Base-by-base conservation (phyloP, 2,797 vertebrate genomes). In the Todus mexicanus region DNA sequence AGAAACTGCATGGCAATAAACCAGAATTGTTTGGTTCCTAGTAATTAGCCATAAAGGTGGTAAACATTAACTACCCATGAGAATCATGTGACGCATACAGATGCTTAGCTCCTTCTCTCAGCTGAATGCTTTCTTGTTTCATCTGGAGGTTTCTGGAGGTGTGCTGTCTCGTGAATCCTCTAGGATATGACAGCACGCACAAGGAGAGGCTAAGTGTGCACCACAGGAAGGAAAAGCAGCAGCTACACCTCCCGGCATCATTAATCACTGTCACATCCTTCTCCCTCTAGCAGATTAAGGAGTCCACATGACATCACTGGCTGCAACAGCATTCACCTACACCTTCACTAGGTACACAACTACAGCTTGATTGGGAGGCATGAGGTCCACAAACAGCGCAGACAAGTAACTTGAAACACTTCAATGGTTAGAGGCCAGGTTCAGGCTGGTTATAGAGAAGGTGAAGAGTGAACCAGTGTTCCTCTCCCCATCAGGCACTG, bases 371-470 rank as follows among this genome's bases (percentile, higher is more conserved):
- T 15, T 31, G 26, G 20, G 18, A 73, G 27, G 29, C 7, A 3
- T 0, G 1, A 9, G 5, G n/a, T 48, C 27, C 0, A 0, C 12
- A 7, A 4, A 20, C 3, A 2, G 33, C 63, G 29, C 0, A 1
- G 26, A 11, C 51, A 60, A 72, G n/a, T 35, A 53, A 35, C 14
- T 20, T 57, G 48, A 61, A 77, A 78, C 40, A 11, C 25, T 82
- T 42, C 3, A 8, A 29, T 7, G 3, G 23, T 15, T 57, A 66
- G 61, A 90, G 50, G 27, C 23, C 84, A 59, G 21, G 27, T 68
- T 76, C 56, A 51, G 15, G 20, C 15, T 63, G 31, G 10, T 45
- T 37, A 25, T n/a, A 53, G 48, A 66, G 15, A 60, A 14, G 4
- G 3, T 42, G 14, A 14, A 83, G 50, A 48, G 10, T 33, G 43